Base-by-base conservation (phyloP, 53 echinoderm and acorn worm species). In the Luidia sarsii region DNA sequence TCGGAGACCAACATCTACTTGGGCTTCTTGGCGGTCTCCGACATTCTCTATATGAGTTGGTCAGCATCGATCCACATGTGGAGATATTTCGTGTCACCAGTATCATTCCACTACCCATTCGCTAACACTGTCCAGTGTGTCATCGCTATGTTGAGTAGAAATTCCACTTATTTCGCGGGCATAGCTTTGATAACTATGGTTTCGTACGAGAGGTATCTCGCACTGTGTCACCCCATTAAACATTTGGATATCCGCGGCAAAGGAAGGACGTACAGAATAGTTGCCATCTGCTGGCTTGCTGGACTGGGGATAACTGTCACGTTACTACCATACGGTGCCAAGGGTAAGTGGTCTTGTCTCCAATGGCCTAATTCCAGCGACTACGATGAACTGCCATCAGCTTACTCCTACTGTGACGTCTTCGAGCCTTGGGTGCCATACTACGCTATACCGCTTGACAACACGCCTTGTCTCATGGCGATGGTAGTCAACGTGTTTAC, bases 151-250 rank as follows among this genome's bases (percentile, higher is more conserved):
- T 54, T 22, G 7, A 51, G 50, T 25, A 37, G 30, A 23, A 64
- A 38, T 45, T 27, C 63, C 0, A 39, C 73, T 6, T 75, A 85
- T 33, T 48, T 74, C 30, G 64, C 62, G 1, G 55, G 72, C 16
- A 52, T 75, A 35, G 36, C 51, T 2, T 34, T 75, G 9, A 64
- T 85, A 1, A 75, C 85, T 0, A 60, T 71, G 7, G 74, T 85
- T 23, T 63, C 85, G 3, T 45, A 71, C 5, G 85, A 85, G 65
- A 50, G 60, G 16, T 85, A 75, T 38, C 62, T 65, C 48, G 85
- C 85, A 18, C 62, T 85, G 43, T 85, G 85, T 33, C 62, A 75
- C 24, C 85, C 85, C 36, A 65, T 85, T 50, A 71, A 75, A 15
- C 71, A 75, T 61, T 65, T 49, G 3, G 25, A 59, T 3, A 64